These are phyloP conservation scores for Merluccius polli DNA, from an alignment of 2,797 vertebrate genomes.

Conservation along the genomic window DNA sequence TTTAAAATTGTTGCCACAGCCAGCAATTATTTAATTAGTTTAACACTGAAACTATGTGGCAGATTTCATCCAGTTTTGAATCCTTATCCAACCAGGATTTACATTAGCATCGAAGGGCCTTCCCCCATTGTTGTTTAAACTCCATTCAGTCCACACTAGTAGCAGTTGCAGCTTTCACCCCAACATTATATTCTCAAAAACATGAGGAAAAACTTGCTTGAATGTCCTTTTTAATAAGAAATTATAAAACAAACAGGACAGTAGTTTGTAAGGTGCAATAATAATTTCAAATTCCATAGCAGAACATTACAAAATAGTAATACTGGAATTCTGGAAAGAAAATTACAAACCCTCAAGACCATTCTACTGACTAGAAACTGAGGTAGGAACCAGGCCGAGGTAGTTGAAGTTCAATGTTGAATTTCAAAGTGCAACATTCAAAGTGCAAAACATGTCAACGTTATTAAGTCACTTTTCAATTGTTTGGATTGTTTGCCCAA, in stretches of 20 bases:
- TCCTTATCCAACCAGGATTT: too few relatives aligned
- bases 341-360: not conserved
- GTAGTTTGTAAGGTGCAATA: too few relatives aligned
- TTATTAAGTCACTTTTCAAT: not conserved
- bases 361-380: not conserved
- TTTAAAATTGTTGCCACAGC: too few relatives aligned
- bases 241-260: not conserved
- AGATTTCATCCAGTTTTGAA: not conserved
- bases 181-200: not conserved
- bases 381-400: not conserved
- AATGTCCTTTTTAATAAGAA: not conserved
- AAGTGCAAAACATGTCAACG: not conserved
- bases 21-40: too few relatives aligned
- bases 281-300: not conserved
- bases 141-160: too few relatives aligned
- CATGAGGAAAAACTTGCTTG: slow-evolving; percentile 4
- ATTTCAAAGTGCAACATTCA: not conserved
- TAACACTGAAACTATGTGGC: too few relatives aligned
- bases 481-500: slow-evolving; percentile 6
- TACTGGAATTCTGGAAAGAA: not conserved
- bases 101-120: too few relatives aligned
- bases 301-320: not conserved
- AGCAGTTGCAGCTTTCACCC: too few relatives aligned
- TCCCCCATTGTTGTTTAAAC: too few relatives aligned
- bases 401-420: not conserved